Evolutionary conservation across 2,113 vertebrate species (phyloP).

Genomic region (Cyphomyrus plagiostoma): DNA sequence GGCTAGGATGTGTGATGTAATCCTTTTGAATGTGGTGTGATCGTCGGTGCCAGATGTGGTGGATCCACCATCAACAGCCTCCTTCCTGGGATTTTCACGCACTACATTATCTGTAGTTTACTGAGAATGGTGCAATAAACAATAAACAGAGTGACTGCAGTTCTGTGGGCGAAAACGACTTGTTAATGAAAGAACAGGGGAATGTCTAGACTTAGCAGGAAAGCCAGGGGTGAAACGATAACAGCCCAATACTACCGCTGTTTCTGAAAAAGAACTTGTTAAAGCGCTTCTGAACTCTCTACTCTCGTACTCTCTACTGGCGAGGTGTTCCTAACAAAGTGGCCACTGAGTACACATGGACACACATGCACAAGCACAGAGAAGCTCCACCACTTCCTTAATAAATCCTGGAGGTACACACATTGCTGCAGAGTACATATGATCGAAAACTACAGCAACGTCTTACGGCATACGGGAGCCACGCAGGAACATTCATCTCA

Average conservation of each 20-base stretch:
- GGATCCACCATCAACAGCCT: not conserved
- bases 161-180: not conserved
- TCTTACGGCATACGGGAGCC: not conserved
- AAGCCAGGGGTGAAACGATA: not conserved
- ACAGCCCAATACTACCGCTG: not conserved
- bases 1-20: not conserved
- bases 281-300: not conserved
- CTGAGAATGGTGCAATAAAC: not conserved
- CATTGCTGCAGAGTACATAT: not conserved
- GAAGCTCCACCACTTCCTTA: not conserved
- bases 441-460: not conserved
- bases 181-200: not conserved
- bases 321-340: not conserved
- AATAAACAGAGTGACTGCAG: not conserved
- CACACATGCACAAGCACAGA: not conserved
- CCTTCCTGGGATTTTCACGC: not conserved
- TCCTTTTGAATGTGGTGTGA: not conserved
- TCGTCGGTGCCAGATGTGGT: not conserved
- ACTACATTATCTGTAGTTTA: not conserved
- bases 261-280: not conserved
- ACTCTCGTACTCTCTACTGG: not conserved
- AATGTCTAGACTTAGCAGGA: not conserved
- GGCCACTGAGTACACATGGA: not conserved
- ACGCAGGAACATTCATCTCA: slow-evolving; percentile 4
- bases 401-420: not conserved